Conservation (phyloP, 2,113 vertebrate genomes). For the Cinclus mexicanus region DNA sequence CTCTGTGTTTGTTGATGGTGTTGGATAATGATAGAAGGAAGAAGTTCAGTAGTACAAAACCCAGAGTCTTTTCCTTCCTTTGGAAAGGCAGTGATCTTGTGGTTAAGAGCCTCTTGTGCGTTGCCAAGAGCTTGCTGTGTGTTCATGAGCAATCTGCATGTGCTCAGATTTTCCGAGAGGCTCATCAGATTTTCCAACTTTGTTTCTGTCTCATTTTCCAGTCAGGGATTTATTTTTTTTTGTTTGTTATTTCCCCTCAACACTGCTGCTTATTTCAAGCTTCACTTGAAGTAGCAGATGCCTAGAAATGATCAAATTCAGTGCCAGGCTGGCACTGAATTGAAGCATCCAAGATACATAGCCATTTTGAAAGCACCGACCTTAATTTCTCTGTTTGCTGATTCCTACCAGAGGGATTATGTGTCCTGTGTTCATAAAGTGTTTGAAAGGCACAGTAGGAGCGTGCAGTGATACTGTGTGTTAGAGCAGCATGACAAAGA, state of each 20-base stretch:
- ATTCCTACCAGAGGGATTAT: not conserved
- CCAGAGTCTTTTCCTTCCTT: not conserved
- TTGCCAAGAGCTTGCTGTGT: constrained; percentile 5
- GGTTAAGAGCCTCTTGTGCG: not conserved
- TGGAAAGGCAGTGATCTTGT: not conserved
- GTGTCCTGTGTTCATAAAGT: not conserved
- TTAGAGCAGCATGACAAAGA: constrained; percentile 8
- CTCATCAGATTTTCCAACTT: not conserved
- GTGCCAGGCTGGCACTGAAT: not conserved
- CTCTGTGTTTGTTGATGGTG: not conserved
- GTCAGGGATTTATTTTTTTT: not conserved
- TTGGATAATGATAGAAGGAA: not conserved
- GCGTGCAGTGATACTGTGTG: not conserved
- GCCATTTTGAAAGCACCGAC: accelerated
- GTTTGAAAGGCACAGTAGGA: not conserved
- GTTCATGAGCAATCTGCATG: not conserved
- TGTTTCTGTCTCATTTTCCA: not conserved
- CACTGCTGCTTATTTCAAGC: not conserved
- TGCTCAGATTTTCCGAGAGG: constrained; percentile 16
- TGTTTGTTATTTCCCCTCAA: not conserved
- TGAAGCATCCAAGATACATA: not conserved
- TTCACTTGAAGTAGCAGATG: not conserved
- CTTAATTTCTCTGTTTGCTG: not conserved
- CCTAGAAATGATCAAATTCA: not conserved
- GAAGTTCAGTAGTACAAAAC: not conserved